A percentile compares a stretch with the other conserved stretches of the same genome.
These are phyloP conservation scores for Gymnobelideus leadbeateri DNA, from an alignment of 2,113 vertebrate species.

Conservation along the genomic window DNA sequence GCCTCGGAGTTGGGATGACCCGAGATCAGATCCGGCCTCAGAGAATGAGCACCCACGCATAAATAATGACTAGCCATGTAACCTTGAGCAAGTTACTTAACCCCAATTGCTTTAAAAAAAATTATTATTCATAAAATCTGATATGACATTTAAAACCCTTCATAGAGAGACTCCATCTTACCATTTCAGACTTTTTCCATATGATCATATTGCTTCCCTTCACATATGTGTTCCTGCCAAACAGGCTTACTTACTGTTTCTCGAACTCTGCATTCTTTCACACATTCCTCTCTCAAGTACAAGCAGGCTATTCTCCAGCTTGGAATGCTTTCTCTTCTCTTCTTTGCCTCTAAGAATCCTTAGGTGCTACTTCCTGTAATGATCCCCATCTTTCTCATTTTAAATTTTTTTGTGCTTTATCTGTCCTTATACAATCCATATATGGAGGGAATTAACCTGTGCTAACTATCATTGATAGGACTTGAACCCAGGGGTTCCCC, in stretches of 20 bases:
- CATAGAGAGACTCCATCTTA: neutral
- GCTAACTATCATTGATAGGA: neutral
- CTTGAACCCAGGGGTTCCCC: neutral
- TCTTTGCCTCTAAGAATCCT: constrained; percentile 2
- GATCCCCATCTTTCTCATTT: accelerated
- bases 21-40: too few relatives aligned
- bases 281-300: neutral
- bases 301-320: neutral
- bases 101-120: too few relatives aligned
- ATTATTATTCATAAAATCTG: neutral
- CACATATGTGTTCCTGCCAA: neutral
- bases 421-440: neutral
- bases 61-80: too few relatives aligned
- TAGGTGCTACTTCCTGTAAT: neutral
- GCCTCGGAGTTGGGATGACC: too few relatives aligned
- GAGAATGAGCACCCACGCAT: too few relatives aligned
- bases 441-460: neutral
- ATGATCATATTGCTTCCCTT: neutral
- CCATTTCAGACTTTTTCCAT: neutral
- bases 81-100: too few relatives aligned
- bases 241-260: neutral
- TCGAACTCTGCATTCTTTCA: neutral
- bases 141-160: neutral
- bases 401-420: neutral
- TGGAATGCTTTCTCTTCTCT: neutral